Base-by-base conservation (phyloP, 2,888 invertebrate species). In the Lissonota sp. region DNA sequence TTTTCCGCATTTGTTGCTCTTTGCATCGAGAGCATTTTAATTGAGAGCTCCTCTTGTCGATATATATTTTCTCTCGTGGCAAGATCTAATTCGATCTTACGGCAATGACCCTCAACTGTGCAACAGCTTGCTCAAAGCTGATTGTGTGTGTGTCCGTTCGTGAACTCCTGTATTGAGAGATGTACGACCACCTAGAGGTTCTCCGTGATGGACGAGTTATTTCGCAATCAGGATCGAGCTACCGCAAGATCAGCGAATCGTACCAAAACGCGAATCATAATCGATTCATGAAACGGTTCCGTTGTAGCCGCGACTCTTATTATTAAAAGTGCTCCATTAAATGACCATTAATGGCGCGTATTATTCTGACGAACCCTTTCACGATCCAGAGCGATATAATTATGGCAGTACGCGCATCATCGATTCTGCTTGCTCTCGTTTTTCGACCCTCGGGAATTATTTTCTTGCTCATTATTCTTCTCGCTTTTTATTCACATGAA, bases 51-150 rank as follows among this genome's bases (percentile, higher is more conserved):
- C 64, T 57, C 42, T 58, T 53, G 60, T 84, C 76, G 77, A 87
- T 57, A 87, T 57, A 87, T 84, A 84, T 84, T 79, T 85, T 85
- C 87, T 88, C 88, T 89, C 88, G 87, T 87, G 83, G 58, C 51
- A 82, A 63, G 88, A 89, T 90, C 88, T 88, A 88, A 89, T 86
- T 63, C 85, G 88, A 88, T 89, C 86, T 16, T 71, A 87, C 88
- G 90, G 90, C 90, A 91, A 90, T 91, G 91, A 91, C 91, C 90
- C 87, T 87, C 78, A 88, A 87, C 88, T 88, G 87, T 87, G 87
- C 62, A 76, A 58, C 72, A 67, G 67, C 12, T 63, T 76, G 44
- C 26, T 73, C 37, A 40, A 44, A 40, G 14, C 49, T 39, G 44
- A 80, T 55, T 55, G 40, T 44, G 3, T 26, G 26, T 26, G 26